These are phyloP conservation scores for Artibeus jamaicensis DNA, from an alignment of 2,797 vertebrate species.

Conservation along the genomic window DNA sequence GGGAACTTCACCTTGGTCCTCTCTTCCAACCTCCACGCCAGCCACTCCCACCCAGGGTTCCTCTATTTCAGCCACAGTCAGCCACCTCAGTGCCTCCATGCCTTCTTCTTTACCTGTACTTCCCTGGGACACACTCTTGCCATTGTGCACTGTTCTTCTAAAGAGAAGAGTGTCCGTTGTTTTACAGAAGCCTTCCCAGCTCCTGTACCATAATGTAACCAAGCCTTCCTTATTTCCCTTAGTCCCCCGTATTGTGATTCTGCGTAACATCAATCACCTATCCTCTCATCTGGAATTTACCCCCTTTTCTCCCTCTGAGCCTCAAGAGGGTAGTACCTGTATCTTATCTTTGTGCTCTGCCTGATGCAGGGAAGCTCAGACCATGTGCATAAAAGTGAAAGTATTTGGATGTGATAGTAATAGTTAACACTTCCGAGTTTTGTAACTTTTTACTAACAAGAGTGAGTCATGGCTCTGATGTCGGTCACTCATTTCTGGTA, in stretches of 20 bases:
- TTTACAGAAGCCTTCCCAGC: background rate
- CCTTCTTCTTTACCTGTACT: background rate
- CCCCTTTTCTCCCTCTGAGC: background rate
- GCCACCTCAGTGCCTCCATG: background rate
- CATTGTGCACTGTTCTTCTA: background rate
- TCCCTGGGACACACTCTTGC: background rate
- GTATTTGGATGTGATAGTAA: background rate
- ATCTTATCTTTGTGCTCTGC: constrained; percentile 17
- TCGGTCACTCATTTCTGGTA: background rate
- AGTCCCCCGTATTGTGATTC: background rate
- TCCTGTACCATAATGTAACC: background rate
- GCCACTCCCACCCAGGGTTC: background rate
- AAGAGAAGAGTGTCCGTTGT: background rate
- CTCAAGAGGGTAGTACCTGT: background rate
- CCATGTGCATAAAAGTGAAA: background rate
- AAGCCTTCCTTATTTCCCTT: background rate
- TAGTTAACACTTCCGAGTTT: background rate
- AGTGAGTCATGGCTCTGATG: background rate
- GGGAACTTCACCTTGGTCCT: background rate
- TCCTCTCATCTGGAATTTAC: background rate
- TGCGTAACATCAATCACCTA: background rate
- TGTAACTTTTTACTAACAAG: background rate
- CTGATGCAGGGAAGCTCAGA: background rate
- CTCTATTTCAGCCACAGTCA: background rate
- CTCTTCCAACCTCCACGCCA: background rate